A percentile compares a stretch with the other conserved stretches of the same genome.
Conservation (phyloP, 2,797 vertebrate genomes). For the Notolabrus celidotus region DNA sequence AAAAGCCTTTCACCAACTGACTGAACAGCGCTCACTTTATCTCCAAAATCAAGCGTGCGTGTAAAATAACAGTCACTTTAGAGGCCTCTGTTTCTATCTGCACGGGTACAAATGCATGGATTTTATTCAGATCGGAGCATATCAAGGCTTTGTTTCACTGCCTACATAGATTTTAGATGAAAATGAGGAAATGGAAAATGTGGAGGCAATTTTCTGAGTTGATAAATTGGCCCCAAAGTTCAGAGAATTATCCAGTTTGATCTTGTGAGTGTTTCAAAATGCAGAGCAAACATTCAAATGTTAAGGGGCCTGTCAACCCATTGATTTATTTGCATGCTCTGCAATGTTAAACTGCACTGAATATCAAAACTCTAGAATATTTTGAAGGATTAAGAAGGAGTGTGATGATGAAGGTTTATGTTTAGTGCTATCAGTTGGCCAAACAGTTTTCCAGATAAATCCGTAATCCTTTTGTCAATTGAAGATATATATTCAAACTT, state of each 20-base stretch:
- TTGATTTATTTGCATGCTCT: slow-evolving; percentile 38
- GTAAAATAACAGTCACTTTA: slow-evolving; percentile 53
- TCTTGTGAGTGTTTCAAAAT: slow-evolving; percentile 33
- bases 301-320: slow-evolving; percentile 2
- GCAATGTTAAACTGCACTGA: slow-evolving; percentile 11
- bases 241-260: slow-evolving; percentile 44
- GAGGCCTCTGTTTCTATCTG: slow-evolving; percentile 53
- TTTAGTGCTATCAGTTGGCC: neutral
- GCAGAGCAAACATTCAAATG: slow-evolving; percentile 21
- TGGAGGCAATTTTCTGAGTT: slow-evolving; percentile 45
- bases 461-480: neutral
- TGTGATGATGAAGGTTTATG: slow-evolving; percentile 16
- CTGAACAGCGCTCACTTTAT: slow-evolving; percentile 66
- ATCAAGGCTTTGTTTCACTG: slow-evolving; percentile 62
- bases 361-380: slow-evolving; percentile 14
- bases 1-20: slow-evolving; percentile 70
- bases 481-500: neutral
- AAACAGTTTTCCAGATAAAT: slow-evolving; percentile 17
- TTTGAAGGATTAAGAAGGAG: neutral
- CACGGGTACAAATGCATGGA: slow-evolving; percentile 54
- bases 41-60: slow-evolving; percentile 47
- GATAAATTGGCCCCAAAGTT: slow-evolving; percentile 46
- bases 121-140: slow-evolving; percentile 68
- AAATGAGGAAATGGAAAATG: slow-evolving; percentile 38
- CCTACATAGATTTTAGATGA: slow-evolving; percentile 54